These are phyloP conservation scores for Barbus barbus DNA, from an alignment of 2,113 vertebrate species.

Conservation along the genomic window DNA sequence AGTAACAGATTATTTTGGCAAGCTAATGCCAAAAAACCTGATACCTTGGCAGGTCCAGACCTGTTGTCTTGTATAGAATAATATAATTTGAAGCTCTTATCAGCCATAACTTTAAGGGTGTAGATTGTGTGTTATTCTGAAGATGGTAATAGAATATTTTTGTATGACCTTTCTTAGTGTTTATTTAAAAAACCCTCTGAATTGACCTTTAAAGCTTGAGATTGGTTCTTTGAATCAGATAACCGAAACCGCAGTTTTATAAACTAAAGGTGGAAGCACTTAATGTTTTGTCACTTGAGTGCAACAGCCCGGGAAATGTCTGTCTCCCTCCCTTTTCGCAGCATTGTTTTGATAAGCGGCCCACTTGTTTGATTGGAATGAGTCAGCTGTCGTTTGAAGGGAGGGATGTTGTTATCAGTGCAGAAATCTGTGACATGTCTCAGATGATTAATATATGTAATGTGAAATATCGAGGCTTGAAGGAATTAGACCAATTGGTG, in stretches of 20 bases:
- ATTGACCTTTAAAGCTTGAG: conserved; percentile 11
- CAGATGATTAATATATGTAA: conserved; percentile 71
- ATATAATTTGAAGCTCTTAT: conserved; percentile 9
- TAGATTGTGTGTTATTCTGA: not conserved
- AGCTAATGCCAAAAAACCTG: not conserved
- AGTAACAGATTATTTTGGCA: conserved; percentile 17
- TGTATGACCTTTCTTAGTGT: conserved; percentile 44
- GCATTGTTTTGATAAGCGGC: conserved; percentile 59
- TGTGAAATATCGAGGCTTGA: conserved; percentile 72
- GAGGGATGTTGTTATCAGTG: conserved; percentile 69
- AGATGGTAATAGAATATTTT: conserved; percentile 47
- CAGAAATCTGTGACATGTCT: conserved; percentile 71
- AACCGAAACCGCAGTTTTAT: conserved; percentile 7
- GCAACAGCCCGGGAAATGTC: conserved; percentile 24
- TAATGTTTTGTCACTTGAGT: conserved; percentile 45
- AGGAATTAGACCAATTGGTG: conserved; percentile 59
- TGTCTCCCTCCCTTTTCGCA: conserved; percentile 18
- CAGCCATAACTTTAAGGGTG: not conserved
- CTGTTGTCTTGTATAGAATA: conserved; percentile 16
- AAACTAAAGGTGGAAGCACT: conserved; percentile 49
- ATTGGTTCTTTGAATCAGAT: conserved; percentile 24
- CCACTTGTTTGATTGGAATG: conserved; percentile 61
- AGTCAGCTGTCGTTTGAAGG: conserved; percentile 56
- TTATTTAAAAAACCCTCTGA: conserved; percentile 48
- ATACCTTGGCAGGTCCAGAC: not conserved